phyloP scores from a whole-genome alignment of 2,113 vertebrate genomes.

The Terrapene triunguis region DNA sequence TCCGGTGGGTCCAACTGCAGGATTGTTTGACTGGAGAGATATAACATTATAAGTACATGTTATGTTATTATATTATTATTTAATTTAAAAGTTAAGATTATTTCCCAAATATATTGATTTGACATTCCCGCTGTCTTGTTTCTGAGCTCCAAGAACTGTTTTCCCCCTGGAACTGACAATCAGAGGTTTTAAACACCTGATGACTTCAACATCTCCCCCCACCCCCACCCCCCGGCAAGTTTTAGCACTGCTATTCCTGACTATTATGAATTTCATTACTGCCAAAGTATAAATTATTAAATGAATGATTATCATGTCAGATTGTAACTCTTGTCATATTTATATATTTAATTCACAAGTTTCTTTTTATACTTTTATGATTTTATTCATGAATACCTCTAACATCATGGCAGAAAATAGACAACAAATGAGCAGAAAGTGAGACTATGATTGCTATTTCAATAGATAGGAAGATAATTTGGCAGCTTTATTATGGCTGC shows the following conservation, averaged over 20 bases:
- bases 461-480: conserved; percentile 11
- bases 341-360: conserved; percentile 47
- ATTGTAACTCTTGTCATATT: conserved; percentile 36
- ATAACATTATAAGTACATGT: neutral
- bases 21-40: neutral
- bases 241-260: conserved; percentile 25
- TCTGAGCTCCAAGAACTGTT: conserved; percentile 28
- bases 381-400: conserved; percentile 58
- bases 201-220: neutral
- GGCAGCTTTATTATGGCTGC: conserved; percentile 29
- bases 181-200: conserved; percentile 23
- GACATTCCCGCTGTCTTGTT: conserved; percentile 27
- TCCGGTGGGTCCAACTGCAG: neutral
- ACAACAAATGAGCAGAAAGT: conserved; percentile 42
- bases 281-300: conserved; percentile 52
- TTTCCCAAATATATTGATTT: conserved; percentile 45
- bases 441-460: neutral
- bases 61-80: neutral
- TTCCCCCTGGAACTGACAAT: conserved; percentile 27
- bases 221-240: neutral
- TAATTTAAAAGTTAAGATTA: conserved; percentile 43
- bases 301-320: conserved; percentile 53
- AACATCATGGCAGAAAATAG: conserved; percentile 40
- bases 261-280: conserved; percentile 64
- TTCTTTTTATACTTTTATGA: conserved; percentile 42